Base-by-base conservation (phyloP, 2,888 invertebrate genomes). In the Apamea epomidion region DNA sequence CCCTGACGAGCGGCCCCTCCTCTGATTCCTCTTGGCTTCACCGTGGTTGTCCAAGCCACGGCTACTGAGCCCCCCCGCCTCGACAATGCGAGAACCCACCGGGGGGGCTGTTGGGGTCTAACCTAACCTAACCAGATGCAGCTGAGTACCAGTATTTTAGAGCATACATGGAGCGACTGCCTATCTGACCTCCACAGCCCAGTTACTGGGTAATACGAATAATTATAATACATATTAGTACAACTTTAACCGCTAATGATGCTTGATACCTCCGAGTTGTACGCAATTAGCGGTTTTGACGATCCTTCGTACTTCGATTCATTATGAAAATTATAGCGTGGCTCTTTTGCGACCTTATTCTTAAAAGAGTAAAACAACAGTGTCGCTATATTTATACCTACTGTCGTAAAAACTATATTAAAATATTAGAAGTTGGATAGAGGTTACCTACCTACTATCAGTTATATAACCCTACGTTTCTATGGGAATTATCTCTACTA, bases 171-270 rank as follows among this genome's bases (percentile, higher is more conserved):
- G 42, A 42, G 42, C 42, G 42, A 7, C 42, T 42, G 7, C 42
- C 42, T 42, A 7, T 42, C 42, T 42, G 42, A 42, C 42, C 42
- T 6, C 42, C 42, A 42, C 42, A 42, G 42, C 42, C 42, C 42
- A 42, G 7, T 42, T 42, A 42, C 42, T 42, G 42, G 42, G 42
- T 42, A 42, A 42, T 42, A 42, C 42, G 29, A 54, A 48, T 65
- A 73, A 73, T 82, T 37, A 64, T 62, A 25, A 37, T 48, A 32
- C 32, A 32, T 32, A 58, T 64, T 48, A 62, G 21, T 29, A 77
- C 21, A 62, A 42, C n/a, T 76, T 42, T 58, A 32, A 37, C 45
- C 42, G 16, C 32, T 14, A 64, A 62, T 48, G 21, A 42, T 25
- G 25, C 21, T 74, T 69, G 32, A 18, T 62, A 32, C n/a, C n/a